Evolutionary conservation across 2,888 invertebrate genomes (phyloP).

Genomic region (Salpingus planirostris): DNA sequence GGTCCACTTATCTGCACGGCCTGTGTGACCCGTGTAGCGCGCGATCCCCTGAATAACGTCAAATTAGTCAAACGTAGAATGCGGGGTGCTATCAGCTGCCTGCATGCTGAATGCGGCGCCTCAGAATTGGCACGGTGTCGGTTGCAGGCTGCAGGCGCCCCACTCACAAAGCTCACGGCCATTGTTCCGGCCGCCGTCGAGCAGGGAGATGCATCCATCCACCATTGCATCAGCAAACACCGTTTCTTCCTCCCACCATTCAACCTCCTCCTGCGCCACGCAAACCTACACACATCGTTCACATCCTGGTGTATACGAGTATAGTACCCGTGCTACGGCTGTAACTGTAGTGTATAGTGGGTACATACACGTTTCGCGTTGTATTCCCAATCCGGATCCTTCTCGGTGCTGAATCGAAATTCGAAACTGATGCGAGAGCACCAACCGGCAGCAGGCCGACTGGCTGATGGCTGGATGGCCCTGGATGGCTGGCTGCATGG

Average conservation of each 20-base stretch:
- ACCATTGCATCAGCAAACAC: constrained; percentile 8
- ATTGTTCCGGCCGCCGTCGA: constrained; percentile 7
- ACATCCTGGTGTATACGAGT: no score
- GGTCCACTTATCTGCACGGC: constrained; percentile 18
- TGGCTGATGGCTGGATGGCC: no score
- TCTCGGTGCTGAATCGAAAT: no score
- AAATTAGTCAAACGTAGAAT: constrained; percentile 25
- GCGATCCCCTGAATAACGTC: constrained; percentile 21
- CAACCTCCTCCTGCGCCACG: not conserved
- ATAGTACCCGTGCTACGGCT: no score
- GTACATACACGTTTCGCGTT: no score
- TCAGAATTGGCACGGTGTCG: constrained; percentile 14
- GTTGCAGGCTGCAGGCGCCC: constrained; percentile 14
- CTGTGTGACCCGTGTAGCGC: constrained; percentile 15
- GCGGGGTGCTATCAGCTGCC: constrained; percentile 21
- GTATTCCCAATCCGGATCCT: no score
- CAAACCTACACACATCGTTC: not conserved
- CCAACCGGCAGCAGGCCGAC: no score
- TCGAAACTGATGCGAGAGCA: no score
- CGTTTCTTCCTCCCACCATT: constrained; percentile 9
- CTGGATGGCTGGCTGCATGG: no score
- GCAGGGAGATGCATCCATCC: not conserved
- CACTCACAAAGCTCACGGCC: constrained; percentile 10
- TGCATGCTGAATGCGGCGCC: constrained; percentile 19
- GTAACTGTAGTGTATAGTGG: no score